Percentiles rank a stretch among this genome's conserved stretches.
These are phyloP conservation scores for Rhinophrynus dorsalis DNA, from an alignment of 2,797 vertebrate genomes.

Conservation along the genomic window DNA sequence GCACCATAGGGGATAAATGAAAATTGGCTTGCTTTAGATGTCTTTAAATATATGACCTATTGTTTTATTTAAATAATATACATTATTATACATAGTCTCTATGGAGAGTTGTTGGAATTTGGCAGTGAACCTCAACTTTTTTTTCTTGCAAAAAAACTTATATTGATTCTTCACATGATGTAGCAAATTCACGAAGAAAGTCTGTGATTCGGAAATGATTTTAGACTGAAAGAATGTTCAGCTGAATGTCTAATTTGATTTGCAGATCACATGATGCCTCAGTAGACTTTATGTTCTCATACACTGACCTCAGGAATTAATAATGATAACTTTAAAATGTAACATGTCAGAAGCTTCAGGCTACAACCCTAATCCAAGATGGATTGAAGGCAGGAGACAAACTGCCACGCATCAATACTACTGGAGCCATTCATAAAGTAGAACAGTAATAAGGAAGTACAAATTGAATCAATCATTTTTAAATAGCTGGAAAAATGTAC, in stretches of 20 bases:
- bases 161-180: conserved; percentile 60
- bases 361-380: conserved; percentile 66
- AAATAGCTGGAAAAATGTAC: conserved; percentile 56
- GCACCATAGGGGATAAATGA: too few relatives aligned
- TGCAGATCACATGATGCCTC: conserved; percentile 62
- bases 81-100: conserved; percentile 9
- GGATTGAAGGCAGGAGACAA: conserved; percentile 58
- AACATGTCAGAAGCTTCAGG: conserved; percentile 66
- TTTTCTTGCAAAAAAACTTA: conserved; percentile 49
- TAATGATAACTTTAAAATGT: conserved; percentile 49
- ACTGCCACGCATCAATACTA: conserved; percentile 51
- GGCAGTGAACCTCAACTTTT: conserved; percentile 51
- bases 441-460: conserved; percentile 58
- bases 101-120: conserved; percentile 53
- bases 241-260: conserved; percentile 80
- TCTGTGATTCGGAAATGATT: conserved; percentile 69
- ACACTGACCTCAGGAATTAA: conserved; percentile 60
- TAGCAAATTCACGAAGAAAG: conserved; percentile 57
- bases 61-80: conserved; percentile 40
- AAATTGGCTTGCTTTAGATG: too few relatives aligned
- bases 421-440: conserved; percentile 58
- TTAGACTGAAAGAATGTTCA: conserved; percentile 79
- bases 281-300: conserved; percentile 54
- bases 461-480: conserved; percentile 66
- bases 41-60: conserved; percentile 11